Evolutionary conservation across 1,140 invertebrate genomes (phyloP), one percentile per base, ranked within the genome.

Genomic region (Antheraea pernyi): DNA sequence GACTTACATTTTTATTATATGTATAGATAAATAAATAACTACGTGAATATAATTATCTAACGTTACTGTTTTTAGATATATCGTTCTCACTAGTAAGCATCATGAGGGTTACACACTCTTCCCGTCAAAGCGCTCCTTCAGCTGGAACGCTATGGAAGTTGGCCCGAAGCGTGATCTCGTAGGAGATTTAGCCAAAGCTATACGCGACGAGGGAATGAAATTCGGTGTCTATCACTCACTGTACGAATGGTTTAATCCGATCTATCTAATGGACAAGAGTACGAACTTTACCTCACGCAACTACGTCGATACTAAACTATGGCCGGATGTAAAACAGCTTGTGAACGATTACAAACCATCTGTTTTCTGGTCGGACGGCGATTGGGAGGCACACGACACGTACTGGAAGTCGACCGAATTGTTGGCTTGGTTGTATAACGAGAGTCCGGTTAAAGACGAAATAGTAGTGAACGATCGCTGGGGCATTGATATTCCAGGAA

Each of bases 391-490:
- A 0, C 79, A 94, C 0, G 95, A 96, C 77, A 93, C 93, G 0
- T 99, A 99, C 81, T 99, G 96, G 96, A 94, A 94, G 48, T 95
- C 96, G 0, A 95, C 94, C 73, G 95, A 96, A 73, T 95, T 97
- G 77, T 91, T 99, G 3, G 96, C 98, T 9, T 99, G 98, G 98
- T 75, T 99, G 0, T 99, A 98, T 80, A 99, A 99, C 87, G 95
- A 98, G 8, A 99, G 98, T 88, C 98, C 98, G 0, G 97, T 99
- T 0, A 96, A 96, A 82, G 95, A 98, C 65, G 96, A 95, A 7
- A 94, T 99, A 9, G 97, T 99, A 0, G 96, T 96, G 0, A 98
- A 99, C 91, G 97, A 97, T 83, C 93, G 97, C 79, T 98, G 97
- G 97, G 98, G 98, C 3, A 94, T 91, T 19, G 95, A 94, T 77